phyloP scores from a whole-genome alignment of 2,888 invertebrate species.

The Dicycla oo region DNA sequence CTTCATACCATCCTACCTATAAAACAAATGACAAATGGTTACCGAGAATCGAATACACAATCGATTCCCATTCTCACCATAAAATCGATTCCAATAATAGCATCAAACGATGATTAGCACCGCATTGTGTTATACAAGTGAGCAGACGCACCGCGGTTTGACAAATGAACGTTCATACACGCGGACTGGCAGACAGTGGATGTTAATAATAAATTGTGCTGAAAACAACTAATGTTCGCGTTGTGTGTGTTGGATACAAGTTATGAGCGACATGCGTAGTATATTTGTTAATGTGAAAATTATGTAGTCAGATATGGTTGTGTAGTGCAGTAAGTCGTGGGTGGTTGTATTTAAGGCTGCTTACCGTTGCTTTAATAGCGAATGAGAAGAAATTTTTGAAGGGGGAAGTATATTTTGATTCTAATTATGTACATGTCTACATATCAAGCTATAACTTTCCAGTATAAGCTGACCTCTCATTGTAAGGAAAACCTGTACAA shows the following conservation, averaged over 20 bases:
- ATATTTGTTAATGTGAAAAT: too few species aligned
- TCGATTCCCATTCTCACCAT: slow-evolving; percentile 35
- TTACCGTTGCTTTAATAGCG: too few species aligned
- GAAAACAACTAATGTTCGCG: slow-evolving; percentile 58
- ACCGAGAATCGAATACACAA: slow-evolving; percentile 23
- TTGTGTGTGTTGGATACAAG: slow-evolving; percentile 43
- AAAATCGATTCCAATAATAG: slow-evolving; percentile 54
- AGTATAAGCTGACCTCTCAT: too few species aligned
- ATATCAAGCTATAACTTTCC: too few species aligned
- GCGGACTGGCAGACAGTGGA: slow-evolving; percentile 63
- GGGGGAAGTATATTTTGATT: not conserved
- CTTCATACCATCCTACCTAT: not conserved
- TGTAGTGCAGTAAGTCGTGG: not conserved
- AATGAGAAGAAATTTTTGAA: not conserved
- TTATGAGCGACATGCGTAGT: slow-evolving; percentile 7
- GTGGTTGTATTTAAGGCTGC: not conserved
- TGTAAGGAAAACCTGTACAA: too few species aligned
- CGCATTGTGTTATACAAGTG: slow-evolving; percentile 42
- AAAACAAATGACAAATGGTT: slow-evolving; percentile 32
- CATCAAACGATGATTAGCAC: slow-evolving; percentile 54
- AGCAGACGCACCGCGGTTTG: slow-evolving; percentile 55
- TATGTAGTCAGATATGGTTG: too few species aligned
- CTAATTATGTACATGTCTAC: too few species aligned
- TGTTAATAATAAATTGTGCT: slow-evolving; percentile 73
- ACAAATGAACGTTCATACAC: slow-evolving; percentile 72